phyloP scores from a whole-genome alignment of 2,797 vertebrate species.

The Hybognathus amarus region DNA sequence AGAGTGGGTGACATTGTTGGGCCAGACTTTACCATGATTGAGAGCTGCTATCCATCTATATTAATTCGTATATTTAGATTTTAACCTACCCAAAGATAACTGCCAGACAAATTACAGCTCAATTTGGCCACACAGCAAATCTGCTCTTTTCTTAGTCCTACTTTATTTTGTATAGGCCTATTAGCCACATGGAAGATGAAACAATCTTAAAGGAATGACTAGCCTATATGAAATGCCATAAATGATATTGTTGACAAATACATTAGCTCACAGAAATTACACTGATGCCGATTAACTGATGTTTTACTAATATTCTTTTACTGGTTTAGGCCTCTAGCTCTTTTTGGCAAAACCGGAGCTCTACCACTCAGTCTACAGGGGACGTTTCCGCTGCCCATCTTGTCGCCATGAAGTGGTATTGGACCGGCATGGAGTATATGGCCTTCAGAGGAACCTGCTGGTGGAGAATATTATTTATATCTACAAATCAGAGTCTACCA shows the following conservation, averaged over 20 bases:
- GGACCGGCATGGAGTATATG: constrained; percentile 88
- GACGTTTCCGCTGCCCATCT: constrained; percentile 89
- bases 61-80: background rate
- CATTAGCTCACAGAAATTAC: background rate
- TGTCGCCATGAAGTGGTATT: constrained; percentile 90
- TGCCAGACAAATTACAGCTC: background rate
- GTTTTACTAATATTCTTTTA: background rate
- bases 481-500: constrained; percentile 86
- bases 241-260: background rate
- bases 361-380: constrained; percentile 76
- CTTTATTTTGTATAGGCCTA: background rate
- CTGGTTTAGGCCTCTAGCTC: constrained; percentile 83
- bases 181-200: background rate
- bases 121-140: background rate
- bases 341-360: constrained; percentile 83
- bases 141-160: background rate
- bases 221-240: background rate
- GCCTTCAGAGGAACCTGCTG: constrained; percentile 89
- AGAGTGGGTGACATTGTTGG: background rate
- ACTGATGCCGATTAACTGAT: too few species aligned
- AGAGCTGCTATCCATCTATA: background rate
- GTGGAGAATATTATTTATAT: constrained; percentile 95
- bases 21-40: background rate
- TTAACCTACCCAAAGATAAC: background rate
- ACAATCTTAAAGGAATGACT: background rate